phyloP scores from a whole-genome alignment of 2,113 vertebrate species.

The Oryzias celebensis region DNA sequence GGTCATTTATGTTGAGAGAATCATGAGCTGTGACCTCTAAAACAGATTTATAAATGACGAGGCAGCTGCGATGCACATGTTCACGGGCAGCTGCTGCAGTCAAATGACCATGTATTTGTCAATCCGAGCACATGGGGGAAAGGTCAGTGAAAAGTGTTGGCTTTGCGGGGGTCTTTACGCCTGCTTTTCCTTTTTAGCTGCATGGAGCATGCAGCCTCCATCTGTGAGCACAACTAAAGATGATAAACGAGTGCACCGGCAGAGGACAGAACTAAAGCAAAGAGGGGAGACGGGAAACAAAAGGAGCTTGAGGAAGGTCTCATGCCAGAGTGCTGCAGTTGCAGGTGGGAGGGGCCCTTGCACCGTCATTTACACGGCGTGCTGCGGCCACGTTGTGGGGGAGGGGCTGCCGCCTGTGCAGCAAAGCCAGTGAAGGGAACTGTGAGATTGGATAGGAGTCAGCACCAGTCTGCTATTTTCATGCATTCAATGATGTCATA shows the following conservation, averaged over 20 bases:
- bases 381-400: slow-evolving; percentile 60
- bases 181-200: slow-evolving; percentile 12
- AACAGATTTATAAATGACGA: slow-evolving; percentile 45
- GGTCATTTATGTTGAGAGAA: slow-evolving; percentile 41
- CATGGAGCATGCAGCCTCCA: not conserved
- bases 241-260: slow-evolving; percentile 29
- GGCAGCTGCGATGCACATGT: slow-evolving; percentile 21
- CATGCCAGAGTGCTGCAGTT: slow-evolving; percentile 72
- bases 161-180: not conserved
- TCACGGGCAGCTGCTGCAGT: slow-evolving; percentile 8
- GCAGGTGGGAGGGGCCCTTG: slow-evolving; percentile 56
- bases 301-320: slow-evolving; percentile 45
- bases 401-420: slow-evolving; percentile 54
- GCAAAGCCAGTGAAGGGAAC: slow-evolving; percentile 28
- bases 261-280: slow-evolving; percentile 46
- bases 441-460: slow-evolving; percentile 13
- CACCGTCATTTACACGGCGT: slow-evolving; percentile 55
- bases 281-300: slow-evolving; percentile 53
- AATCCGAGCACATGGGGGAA: slow-evolving; percentile 9
- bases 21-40: slow-evolving; percentile 23
- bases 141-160: slow-evolving; percentile 19
- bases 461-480: slow-evolving; percentile 39
- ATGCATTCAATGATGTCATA: slow-evolving; percentile 20
- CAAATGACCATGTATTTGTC: slow-evolving; percentile 9
- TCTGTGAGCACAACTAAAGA: slow-evolving; percentile 20